These are phyloP conservation scores for Rhogogaster chlorosoma DNA, from an alignment of 2,888 invertebrate species.

Conservation along the genomic window DNA sequence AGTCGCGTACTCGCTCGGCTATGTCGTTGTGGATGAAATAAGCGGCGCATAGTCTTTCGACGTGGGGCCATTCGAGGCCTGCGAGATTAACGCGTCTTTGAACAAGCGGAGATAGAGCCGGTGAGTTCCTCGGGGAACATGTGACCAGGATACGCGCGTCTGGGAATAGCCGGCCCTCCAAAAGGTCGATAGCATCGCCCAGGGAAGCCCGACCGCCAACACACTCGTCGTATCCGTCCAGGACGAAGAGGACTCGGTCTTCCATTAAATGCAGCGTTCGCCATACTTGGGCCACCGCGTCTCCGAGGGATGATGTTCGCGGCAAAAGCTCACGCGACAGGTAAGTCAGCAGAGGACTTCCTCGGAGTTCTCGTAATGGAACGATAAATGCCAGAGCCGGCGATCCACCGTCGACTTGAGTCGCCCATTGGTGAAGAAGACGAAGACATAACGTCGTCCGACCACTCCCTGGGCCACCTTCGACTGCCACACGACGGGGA, in stretches of 20 bases:
- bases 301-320: slow-evolving; percentile 68
- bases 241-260: slow-evolving; percentile 79
- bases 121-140: slow-evolving; percentile 76
- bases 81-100: slow-evolving; percentile 79
- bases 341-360: slow-evolving; percentile 71
- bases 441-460: slow-evolving; percentile 79
- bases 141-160: slow-evolving; percentile 80
- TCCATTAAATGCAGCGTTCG: slow-evolving; percentile 77
- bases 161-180: slow-evolving; percentile 80
- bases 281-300: slow-evolving; percentile 77
- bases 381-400: slow-evolving; percentile 79
- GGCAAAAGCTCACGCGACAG: slow-evolving; percentile 76
- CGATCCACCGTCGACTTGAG: slow-evolving; percentile 76
- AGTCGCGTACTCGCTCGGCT: slow-evolving; percentile 73
- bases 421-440: slow-evolving; percentile 81
- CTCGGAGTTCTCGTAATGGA: slow-evolving; percentile 79
- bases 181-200: slow-evolving; percentile 78
- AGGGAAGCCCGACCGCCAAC: slow-evolving; percentile 75
- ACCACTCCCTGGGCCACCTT: slow-evolving; percentile 80
- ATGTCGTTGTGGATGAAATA: slow-evolving; percentile 78
- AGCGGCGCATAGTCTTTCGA: slow-evolving; percentile 77
- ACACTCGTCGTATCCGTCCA: slow-evolving; percentile 80
- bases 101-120: slow-evolving; percentile 76
- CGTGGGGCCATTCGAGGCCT: slow-evolving; percentile 79
- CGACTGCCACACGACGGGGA: slow-evolving; percentile 79